A percentile compares a stretch with the other conserved stretches of the same genome.
Evolutionary conservation across 2,113 vertebrate genomes (phyloP).

Genomic region (Phasianus colchicus): DNA sequence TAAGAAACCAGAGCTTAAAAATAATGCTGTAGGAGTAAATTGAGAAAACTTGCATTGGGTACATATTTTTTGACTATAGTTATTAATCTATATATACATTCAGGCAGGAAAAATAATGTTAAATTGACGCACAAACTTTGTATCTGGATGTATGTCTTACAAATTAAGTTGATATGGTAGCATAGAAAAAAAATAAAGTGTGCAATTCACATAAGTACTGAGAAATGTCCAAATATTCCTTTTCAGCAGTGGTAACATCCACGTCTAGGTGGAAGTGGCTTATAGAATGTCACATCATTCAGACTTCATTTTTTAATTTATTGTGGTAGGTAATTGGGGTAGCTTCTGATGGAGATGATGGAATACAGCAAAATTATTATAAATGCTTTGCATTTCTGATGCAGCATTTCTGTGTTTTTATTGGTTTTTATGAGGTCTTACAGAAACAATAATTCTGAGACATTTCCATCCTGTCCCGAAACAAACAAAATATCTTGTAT

Average conservation of each 20-base stretch:
- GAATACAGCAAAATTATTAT: not conserved
- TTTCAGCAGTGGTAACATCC: not conserved
- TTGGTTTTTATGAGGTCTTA: not conserved
- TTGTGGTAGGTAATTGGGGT: not conserved
- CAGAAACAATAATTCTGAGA: not conserved
- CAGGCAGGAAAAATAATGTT: not conserved
- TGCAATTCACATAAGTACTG: not conserved
- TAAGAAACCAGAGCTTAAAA: constrained; percentile 32
- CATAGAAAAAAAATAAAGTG: not conserved
- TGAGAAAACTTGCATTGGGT: constrained; percentile 4
- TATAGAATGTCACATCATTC: not conserved
- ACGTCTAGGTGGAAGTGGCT: not conserved
- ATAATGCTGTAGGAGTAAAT: constrained; percentile 9
- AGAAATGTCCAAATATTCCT: not conserved
- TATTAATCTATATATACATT: not conserved
- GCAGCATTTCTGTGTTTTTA: not conserved
- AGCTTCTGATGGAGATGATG: not conserved
- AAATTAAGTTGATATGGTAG: not conserved
- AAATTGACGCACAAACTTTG: not conserved
- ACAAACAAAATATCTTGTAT: not conserved
- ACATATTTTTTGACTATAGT: not conserved
- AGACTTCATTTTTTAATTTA: not conserved
- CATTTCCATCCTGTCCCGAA: not conserved
- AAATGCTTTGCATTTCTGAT: not conserved
- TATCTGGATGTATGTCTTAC: not conserved